Base-by-base conservation (phyloP, 2,113 vertebrate genomes). In the Synchiropus splendidus region DNA sequence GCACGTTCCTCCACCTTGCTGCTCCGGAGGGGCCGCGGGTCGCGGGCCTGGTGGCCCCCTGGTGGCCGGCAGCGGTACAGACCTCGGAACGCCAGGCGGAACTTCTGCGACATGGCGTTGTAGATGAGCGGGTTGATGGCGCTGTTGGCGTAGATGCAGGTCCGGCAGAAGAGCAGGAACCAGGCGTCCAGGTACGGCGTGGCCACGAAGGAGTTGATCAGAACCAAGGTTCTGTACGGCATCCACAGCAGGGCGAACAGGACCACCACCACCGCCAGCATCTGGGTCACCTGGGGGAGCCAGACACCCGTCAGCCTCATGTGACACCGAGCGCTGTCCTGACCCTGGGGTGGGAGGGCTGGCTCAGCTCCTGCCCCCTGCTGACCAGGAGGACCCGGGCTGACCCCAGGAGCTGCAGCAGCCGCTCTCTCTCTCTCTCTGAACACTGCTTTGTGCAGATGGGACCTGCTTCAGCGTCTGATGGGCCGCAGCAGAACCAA, bases 61-160 rank as follows among this genome's bases (percentile, higher is more conserved):
- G 42, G 59, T 1, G 30, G 40, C 18, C 68, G 39, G 18, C 86
- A 87, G 2, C 65, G 67, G 74, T 87, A 90, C 18, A 89, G 77
- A 2, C 36, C 60, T 0, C 72, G 65, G 42, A 88, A 89, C 2
- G 87, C 88, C 0, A 54, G 76, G 42, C 77, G 80, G 51, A 89
- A 88, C 73, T 86, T 88, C 77, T 80, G 85, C 5, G 86, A 90
- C 87, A 84, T 86, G 42, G 83, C 80, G 45, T 87, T 89, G 71
- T 88, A 89, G 41, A 88, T 66, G 5, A 88, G 58, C 0, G 89
- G 88, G 75, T 87, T 87, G 65, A 89, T 80, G 14, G 87, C 82
- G 0, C 87, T 89, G 82, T 87, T 86, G 64, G 87, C 72, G 5
- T 87, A 90, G 50, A 90, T 61, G 52, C 85, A 87, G 1, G 59